Conservation (phyloP, 2,113 vertebrate genomes). For the Rhea pennata region DNA sequence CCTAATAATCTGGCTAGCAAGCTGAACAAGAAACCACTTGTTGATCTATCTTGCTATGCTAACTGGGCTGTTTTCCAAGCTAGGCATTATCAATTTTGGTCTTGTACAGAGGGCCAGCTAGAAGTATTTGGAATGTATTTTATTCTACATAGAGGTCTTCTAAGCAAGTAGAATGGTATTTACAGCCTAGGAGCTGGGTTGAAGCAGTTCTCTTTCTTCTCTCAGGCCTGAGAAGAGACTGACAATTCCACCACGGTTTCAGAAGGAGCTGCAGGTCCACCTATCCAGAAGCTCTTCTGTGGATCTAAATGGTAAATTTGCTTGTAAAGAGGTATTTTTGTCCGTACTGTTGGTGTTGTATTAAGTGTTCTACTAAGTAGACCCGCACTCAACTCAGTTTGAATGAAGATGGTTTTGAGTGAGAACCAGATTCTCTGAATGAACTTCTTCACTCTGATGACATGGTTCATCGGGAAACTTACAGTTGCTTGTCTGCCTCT, state of each 20-base stretch:
- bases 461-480: background rate
- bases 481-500: background rate
- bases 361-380: background rate
- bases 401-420: background rate
- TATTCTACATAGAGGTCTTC: background rate
- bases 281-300: constrained; percentile 57
- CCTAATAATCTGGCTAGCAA: background rate
- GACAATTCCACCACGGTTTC: constrained; percentile 70
- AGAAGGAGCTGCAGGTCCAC: constrained; percentile 72
- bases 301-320: constrained; percentile 75
- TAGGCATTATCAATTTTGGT: background rate
- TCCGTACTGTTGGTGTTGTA: background rate
- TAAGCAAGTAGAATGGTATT: background rate
- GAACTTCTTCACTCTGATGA: background rate
- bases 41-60: background rate
- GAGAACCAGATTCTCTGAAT: background rate
- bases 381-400: background rate
- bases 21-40: background rate
- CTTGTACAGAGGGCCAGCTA: background rate
- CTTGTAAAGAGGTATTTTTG: background rate
- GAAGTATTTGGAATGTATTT: background rate
- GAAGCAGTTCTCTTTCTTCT: background rate
- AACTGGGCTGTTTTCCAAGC: background rate
- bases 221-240: constrained; percentile 75
- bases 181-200: background rate